Evolutionary conservation across 2,797 vertebrate species (phyloP).

Genomic region (Danio albolineatus): DNA sequence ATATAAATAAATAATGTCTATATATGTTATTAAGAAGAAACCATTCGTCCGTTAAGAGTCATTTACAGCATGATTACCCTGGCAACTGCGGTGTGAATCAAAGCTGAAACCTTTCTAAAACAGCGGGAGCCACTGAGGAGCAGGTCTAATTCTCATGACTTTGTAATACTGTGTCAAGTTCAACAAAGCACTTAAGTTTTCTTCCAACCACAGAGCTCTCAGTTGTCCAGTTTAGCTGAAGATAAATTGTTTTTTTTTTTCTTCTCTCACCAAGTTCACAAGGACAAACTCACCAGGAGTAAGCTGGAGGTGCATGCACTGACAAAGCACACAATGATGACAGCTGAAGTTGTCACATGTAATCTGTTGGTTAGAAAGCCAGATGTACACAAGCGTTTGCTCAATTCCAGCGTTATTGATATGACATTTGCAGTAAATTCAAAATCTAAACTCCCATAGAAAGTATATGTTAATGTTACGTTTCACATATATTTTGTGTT

Average conservation of each 20-base stretch:
- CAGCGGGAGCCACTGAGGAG: constrained; percentile 45
- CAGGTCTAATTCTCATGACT: constrained; percentile 28
- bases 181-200: constrained; percentile 1
- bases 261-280: neutral
- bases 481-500: no score
- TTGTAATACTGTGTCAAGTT: constrained; percentile 39
- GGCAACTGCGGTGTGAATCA: constrained; percentile 41
- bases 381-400: no score
- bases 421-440: no score
- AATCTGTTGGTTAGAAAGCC: neutral
- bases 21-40: constrained; percentile 49
- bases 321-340: neutral
- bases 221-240: constrained; percentile 52
- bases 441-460: no score
- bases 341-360: neutral
- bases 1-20: constrained; percentile 6
- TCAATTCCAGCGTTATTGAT: no score
- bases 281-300: neutral
- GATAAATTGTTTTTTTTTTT: neutral
- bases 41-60: constrained; percentile 50
- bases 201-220: neutral
- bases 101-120: constrained; percentile 59
- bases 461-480: no score
- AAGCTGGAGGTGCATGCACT: neutral
- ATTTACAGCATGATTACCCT: constrained; percentile 60